Evolutionary conservation across 2,888 invertebrate genomes (phyloP), one percentile per base, ranked within the genome.

Genomic region (Pollenia griseotomentosa): DNA sequence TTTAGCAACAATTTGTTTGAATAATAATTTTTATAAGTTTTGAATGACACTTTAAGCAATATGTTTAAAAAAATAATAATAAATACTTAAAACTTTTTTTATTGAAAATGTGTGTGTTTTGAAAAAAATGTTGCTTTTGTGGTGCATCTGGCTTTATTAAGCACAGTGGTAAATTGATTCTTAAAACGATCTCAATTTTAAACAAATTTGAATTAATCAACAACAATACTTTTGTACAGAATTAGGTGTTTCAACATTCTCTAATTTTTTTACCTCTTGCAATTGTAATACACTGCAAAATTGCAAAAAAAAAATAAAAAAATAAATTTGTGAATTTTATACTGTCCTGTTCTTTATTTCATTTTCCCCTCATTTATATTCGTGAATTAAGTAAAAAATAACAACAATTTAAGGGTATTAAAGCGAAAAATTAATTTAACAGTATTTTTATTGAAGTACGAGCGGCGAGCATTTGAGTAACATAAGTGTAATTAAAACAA

Each of bases 361-460:
- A 46, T 59, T 59, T 59, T 61, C 16, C 19, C n/a, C 51, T 61
- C 19, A 51, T 59, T 79, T 51, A 70, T 19, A 70, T 79, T 48
- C 51, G 12, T 10, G 59, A 19, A 19, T 57, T 57, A 46, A 42
- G 23, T 44, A 57, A 48, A 9, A 63, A 57, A 61, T 7, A 42
- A 48, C 5, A 2, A 48, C 61, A 53, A 33, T 33, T 33, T 53
- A 53, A 53, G 61, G 68, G 75, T 75, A 82, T 75, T 75, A 75
- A 83, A 78, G 77, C 55, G 71, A 63, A 63, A 83, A 63, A 65
- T 63, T 33, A 55, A 83, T 83, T 71, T 57, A 71, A 80, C 70
- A 42, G 33, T 78, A 33, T 78, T 57, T 14, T 53, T 70, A 10
- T 53, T 80, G 59, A 51, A 12, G 53, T 63, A 65, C n/a, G 46